Evolutionary conservation across 2,888 invertebrate genomes (phyloP), one percentile per base, ranked within the genome.

Genomic region (Scelioninae gen. 1): DNA sequence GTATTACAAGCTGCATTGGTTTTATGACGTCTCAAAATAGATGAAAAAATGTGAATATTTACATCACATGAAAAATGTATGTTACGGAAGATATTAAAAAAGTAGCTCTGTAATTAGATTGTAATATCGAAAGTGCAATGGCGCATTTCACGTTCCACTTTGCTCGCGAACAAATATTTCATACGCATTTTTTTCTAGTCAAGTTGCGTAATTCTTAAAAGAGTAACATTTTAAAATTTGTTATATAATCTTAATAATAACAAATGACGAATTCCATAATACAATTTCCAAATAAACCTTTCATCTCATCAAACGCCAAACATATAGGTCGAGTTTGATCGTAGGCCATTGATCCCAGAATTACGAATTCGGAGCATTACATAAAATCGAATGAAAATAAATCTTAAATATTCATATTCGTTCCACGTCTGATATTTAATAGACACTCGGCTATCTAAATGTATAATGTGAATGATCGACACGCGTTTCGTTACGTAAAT

Each of bases 381-480:
- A 60, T 68, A 62, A 77, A 77, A 16, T 55, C 40, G 45, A 77
- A 60, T 47, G 32, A 77, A 77, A 68, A 68, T 68, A 60, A 68
- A 77, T 60, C 43, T 55, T 43, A 53, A 58, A 60, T 60, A 68
- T 68, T 77, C 76, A 68, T 62, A 43, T 62, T 68, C 45, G 7
- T 47, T 65, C 32, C 51, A 68, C 45, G 53, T 60, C 62, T 77
- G 62, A 77, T 77, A 77, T 77, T 77, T 68, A 60, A 68, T 68
- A 68, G 32, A 62, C 31, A 23, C 49, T 51, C 15, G 49, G 31
- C 53, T 66, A 53, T 77, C 68, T 77, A 62, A 77, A 55, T 77
- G 55, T 58, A 68, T 51, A 68, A 53, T 68, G 32, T 43, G 16
- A 58, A 58, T 58, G 74, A 75, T 75, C 63, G 60, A 75, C 65